A percentile compares a stretch with the other conserved stretches of the same genome.
These are phyloP conservation scores for Cheilosia vernalis DNA, from an alignment of 2,888 invertebrate genomes.

Conservation along the genomic window DNA sequence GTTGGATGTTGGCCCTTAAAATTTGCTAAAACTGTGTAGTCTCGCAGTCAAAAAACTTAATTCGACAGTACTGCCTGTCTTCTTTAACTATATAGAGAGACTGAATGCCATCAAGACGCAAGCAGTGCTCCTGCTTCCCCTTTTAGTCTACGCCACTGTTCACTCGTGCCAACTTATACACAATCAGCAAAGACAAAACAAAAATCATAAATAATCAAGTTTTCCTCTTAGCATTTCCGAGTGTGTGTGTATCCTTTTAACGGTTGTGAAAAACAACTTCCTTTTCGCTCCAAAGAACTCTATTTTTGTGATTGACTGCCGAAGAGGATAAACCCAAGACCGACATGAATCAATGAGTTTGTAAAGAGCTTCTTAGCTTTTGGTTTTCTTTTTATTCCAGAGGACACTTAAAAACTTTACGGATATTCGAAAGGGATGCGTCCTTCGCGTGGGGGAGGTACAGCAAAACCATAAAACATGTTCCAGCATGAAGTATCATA, in stretches of 20 bases:
- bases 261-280: constrained; percentile 43
- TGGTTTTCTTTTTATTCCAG: not conserved
- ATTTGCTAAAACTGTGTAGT: too few species aligned
- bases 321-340: not conserved
- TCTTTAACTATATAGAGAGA: too few species aligned
- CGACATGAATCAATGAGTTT: constrained; percentile 41
- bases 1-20: too few species aligned
- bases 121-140: not conserved
- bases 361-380: constrained; percentile 31
- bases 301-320: constrained; percentile 39
- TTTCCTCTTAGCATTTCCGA: constrained; percentile 20
- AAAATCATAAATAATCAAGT: constrained; percentile 52
- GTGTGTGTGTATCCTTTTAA: constrained; percentile 20
- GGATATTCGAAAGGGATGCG: constrained; percentile 11
- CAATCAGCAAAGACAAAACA: constrained; percentile 30
- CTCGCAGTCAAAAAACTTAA: not conserved
- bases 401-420: constrained; percentile 15
- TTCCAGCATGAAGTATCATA: constrained; percentile 41
- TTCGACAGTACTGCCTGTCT: too few species aligned
- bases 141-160: constrained; percentile 28
- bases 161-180: not conserved
- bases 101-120: too few species aligned
- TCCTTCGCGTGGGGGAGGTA: constrained; percentile 13
- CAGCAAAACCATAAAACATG: constrained; percentile 39
- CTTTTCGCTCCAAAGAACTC: constrained; percentile 14